Evolutionary conservation across 2,113 vertebrate species (phyloP).

Genomic region (Microcebus jonahi): DNA sequence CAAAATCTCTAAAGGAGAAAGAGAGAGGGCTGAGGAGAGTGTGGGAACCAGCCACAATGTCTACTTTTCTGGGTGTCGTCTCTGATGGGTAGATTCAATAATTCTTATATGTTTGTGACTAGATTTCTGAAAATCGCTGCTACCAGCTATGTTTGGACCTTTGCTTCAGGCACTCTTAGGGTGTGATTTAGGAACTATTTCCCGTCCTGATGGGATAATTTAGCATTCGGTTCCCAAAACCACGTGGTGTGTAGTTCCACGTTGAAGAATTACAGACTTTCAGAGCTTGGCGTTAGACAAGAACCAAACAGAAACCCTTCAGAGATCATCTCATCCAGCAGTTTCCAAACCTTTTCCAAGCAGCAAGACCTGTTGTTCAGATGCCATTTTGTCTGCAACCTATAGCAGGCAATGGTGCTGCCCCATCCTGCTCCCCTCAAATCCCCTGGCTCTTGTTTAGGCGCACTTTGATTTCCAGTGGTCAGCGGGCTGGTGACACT

Average conservation of each 20-base stretch:
- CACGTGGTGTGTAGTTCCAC: background rate
- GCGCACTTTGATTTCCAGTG: background rate
- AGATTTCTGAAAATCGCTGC: conserved; percentile 26
- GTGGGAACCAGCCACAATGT: fast-evolving
- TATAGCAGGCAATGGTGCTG: background rate
- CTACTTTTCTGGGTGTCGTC: background rate
- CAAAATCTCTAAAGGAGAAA: background rate
- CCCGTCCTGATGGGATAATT: background rate
- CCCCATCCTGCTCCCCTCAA: fast-evolving
- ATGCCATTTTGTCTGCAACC: background rate
- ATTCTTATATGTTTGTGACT: background rate
- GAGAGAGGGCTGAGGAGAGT: fast-evolving
- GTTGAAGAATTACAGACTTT: background rate
- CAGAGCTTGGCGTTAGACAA: background rate
- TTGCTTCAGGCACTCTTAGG: conserved; percentile 20
- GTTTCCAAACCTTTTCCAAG: background rate
- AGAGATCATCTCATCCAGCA: background rate
- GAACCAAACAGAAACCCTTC: background rate
- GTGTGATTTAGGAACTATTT: background rate
- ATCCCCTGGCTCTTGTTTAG: background rate
- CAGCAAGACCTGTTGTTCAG: background rate
- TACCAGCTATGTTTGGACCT: background rate
- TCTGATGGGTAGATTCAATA: background rate
- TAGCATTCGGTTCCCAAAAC: background rate
- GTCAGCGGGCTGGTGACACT: fast-evolving